Base-by-base conservation (phyloP, 2,888 invertebrate genomes). In the Dioctria rufipes region DNA sequence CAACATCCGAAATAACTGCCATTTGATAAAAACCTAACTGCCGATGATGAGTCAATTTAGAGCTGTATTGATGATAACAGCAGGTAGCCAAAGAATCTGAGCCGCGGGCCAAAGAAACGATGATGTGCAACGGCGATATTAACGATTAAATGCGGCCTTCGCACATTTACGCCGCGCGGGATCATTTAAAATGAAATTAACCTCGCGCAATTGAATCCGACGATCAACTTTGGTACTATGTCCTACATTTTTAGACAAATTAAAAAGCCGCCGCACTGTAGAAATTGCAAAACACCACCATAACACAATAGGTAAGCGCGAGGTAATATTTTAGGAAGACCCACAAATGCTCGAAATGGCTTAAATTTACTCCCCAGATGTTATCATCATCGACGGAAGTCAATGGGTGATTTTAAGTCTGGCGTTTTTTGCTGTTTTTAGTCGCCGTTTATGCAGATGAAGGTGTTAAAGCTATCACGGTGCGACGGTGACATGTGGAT, bases 391-490 rank as follows among this genome's bases (percentile, higher is more conserved):
- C 60, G 73, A 43, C 25, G 58, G 73, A 75, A 60, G 60, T 73
- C 40, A 60, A 60, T 75, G 60, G 60, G 73, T 42, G 51, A 40
- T 39, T 40, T 58, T n/a, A 25, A 13, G 58, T 13, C 42, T 11
- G 51, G 13, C n/a, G 39, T n/a, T 69, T n/a, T 75, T 58, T 60
- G 40, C 42, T 39, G 39, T 42, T 4, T 75, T 75, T 60, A 75
- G 58, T 54, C 37, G n/a, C 58, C n/a, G 13, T 75, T 75, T 75
- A 75, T 75, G 73, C 73, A 75, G 60, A 75, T 60, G 8, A 42
- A 67, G 67, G 67, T 49, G 67, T 67, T 67, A 51, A 69, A 69
- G 69, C 49, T 51, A 51, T 51, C 49, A 25, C 51, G 58, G 60
- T 25, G 37, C 5, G 43, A 42, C 25, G 25, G 25, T 60, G 73